Conservation (phyloP, 2,113 vertebrate genomes). For the Nycticebus coucang region DNA sequence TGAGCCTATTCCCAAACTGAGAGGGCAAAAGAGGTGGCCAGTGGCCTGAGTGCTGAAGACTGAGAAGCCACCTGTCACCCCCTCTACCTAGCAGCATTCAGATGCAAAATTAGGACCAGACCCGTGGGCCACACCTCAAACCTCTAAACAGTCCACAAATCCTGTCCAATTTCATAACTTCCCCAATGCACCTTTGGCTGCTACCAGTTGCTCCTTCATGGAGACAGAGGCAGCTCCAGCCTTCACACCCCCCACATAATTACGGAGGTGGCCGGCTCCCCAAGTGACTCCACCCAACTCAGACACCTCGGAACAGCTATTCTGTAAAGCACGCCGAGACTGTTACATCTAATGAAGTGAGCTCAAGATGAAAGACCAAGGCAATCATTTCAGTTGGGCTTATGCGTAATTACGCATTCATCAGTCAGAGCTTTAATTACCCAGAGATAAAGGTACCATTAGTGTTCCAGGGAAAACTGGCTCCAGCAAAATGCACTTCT, state of each 20-base stretch:
- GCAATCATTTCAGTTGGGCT: conserved; percentile 72
- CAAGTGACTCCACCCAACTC: conserved; percentile 33
- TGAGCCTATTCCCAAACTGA: not conserved
- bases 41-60: not conserved
- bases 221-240: not conserved
- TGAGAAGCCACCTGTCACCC: not conserved
- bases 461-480: conserved; percentile 65
- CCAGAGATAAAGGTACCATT: conserved; percentile 78
- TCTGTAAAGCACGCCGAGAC: not conserved
- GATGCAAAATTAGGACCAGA: not conserved
- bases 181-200: not conserved
- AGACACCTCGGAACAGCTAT: conserved; percentile 57
- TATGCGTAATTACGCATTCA: conserved; percentile 84
- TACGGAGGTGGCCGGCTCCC: not conserved
- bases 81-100: not conserved
- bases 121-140: not conserved
- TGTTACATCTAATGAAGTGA: conserved; percentile 64
- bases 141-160: not conserved
- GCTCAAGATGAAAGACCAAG: conserved; percentile 75
- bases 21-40: not conserved
- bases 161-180: not conserved
- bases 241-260: not conserved
- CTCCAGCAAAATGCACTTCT: conserved; percentile 71
- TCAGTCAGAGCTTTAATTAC: conserved; percentile 84
- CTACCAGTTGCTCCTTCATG: not conserved